These are phyloP conservation scores for Linyphia triangularis DNA, from an alignment of 2,888 invertebrate genomes.

Conservation along the genomic window DNA sequence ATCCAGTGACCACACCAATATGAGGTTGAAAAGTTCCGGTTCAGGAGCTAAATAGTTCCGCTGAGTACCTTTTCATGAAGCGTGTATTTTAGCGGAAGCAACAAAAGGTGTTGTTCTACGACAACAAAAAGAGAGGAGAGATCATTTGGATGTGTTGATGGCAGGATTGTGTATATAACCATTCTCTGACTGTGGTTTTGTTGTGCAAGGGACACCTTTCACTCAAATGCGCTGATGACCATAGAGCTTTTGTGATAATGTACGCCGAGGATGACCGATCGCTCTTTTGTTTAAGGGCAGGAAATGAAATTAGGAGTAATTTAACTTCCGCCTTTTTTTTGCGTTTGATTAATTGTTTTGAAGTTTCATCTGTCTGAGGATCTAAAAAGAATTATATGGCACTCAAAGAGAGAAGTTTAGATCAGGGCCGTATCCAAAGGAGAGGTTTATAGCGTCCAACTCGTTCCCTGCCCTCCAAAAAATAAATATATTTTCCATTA, in stretches of 20 bases:
- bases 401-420: not conserved
- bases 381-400: not conserved
- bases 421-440: not conserved
- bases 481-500: too few species aligned
- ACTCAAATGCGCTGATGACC: not conserved
- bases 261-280: not conserved
- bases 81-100: constrained; percentile 14
- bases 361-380: not conserved
- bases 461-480: too few species aligned
- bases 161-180: not conserved
- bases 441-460: too few species aligned
- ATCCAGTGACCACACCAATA: constrained; percentile 38
- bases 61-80: constrained; percentile 13
- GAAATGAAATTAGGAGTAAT: not conserved
- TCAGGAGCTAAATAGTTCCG: constrained; percentile 62
- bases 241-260: not conserved
- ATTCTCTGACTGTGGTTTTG: not conserved
- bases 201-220: not conserved
- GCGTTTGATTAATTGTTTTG: not conserved
- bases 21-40: constrained; percentile 48
- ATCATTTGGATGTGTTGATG: not conserved
- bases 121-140: not conserved
- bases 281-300: not conserved
- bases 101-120: not conserved
- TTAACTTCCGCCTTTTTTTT: not conserved